Evolutionary conservation across 2,888 invertebrate species (phyloP).

Genomic region (Drosophila picticornis): DNA sequence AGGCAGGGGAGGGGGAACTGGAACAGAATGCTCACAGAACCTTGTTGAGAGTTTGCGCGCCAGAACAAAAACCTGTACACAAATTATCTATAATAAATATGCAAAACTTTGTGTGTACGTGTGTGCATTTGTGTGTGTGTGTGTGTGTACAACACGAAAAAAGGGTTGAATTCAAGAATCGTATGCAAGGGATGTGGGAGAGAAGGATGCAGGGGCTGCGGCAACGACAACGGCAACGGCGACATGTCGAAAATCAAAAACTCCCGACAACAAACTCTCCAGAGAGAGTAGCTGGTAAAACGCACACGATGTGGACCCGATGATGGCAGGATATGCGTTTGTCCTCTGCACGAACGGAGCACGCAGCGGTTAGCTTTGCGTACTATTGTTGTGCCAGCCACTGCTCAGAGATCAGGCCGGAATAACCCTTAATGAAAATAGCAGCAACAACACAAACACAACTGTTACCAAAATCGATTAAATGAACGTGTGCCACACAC

Average conservation of each 20-base stretch:
- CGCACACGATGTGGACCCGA: constrained; percentile 51
- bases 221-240: constrained; percentile 28
- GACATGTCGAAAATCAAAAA: constrained; percentile 81
- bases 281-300: constrained; percentile 68
- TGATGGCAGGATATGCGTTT: constrained; percentile 47
- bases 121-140: constrained; percentile 17
- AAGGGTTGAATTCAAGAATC: constrained; percentile 62
- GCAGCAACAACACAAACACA: constrained; percentile 49
- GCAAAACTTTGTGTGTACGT: constrained; percentile 66
- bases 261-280: constrained; percentile 66
- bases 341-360: constrained; percentile 30
- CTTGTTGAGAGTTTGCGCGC: constrained; percentile 79
- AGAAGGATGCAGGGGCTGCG: constrained; percentile 23
- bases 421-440: constrained; percentile 81
- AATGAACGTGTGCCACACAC: constrained; percentile 62
- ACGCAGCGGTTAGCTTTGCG: constrained; percentile 46
- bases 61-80: constrained; percentile 81
- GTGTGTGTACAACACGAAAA: constrained; percentile 28
- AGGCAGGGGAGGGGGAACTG: constrained; percentile 21
- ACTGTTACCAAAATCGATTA: constrained; percentile 80
- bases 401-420: constrained; percentile 74
- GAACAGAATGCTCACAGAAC: constrained; percentile 66
- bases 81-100: constrained; percentile 81
- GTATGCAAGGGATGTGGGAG: constrained; percentile 26
- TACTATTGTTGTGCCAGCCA: constrained; percentile 55